These are phyloP conservation scores for Bubo scandiacus DNA, from an alignment of 2,113 vertebrate species.

Conservation along the genomic window DNA sequence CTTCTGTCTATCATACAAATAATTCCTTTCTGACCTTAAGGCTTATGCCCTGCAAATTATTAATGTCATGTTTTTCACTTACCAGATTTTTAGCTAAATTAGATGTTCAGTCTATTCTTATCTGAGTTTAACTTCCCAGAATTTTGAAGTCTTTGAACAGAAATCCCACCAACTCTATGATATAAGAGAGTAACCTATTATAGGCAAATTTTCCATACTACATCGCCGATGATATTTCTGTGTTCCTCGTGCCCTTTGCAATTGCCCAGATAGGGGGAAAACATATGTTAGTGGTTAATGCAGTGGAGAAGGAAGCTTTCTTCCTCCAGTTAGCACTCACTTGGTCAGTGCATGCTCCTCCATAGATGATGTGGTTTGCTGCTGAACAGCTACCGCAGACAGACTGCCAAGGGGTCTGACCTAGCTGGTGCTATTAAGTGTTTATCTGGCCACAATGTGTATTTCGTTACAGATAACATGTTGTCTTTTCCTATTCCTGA, in stretches of 20 bases:
- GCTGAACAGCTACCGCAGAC: not conserved
- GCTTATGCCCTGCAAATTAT: not conserved
- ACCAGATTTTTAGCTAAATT: not conserved
- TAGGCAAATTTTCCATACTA: not conserved
- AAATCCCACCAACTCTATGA: not conserved
- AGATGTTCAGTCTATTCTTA: not conserved
- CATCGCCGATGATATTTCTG: not conserved
- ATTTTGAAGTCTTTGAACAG: not conserved
- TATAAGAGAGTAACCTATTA: not conserved
- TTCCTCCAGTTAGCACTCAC: not conserved
- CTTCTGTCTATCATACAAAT: not conserved
- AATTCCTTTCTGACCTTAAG: not conserved
- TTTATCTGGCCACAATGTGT: not conserved
- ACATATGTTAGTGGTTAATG: not conserved
- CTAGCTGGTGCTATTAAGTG: not conserved
- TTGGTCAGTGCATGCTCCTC: not conserved
- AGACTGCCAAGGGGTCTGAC: not conserved
- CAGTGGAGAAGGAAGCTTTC: not conserved
- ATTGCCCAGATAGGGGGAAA: no score
- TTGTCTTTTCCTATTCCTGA: not conserved
- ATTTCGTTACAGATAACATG: not conserved
- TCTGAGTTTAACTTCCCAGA: not conserved
- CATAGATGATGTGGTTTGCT: not conserved
- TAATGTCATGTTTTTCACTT: not conserved
- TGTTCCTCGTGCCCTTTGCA: not conserved